Base-by-base conservation (phyloP, 2,888 invertebrate genomes). In the Eilema sororculum region DNA sequence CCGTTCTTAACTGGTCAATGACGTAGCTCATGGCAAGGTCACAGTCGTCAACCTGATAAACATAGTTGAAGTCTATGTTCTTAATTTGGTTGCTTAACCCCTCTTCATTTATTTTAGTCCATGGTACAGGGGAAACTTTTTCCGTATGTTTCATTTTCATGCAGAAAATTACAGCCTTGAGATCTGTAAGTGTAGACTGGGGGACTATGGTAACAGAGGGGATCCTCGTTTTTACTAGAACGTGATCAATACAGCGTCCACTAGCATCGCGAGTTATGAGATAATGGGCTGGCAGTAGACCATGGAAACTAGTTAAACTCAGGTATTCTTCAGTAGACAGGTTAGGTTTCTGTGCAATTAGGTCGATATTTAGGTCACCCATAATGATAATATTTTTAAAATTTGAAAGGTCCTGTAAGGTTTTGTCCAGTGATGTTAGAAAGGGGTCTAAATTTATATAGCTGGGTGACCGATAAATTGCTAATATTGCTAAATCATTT, bases 211-310 rank as follows among this genome's bases (percentile, higher is more conserved):
- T 24, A 37, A 12, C 10, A 13, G 41, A 16, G 9, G 25, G 12
- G 28, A 41, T 13, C 20, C 41, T 68, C 4, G 58, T 64, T 68
- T 59, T 67, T 33, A 67, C n/a, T 24, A 67, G 67, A 22, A 67
- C 61, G 16, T 67, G 67, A 25, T 67, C 67, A 12, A 64, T 24
- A 33, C 62, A 69, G 24, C n/a, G 58, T 1, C n/a, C 5, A 56
- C 69, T 65, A 9, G 52, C 60, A 37, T 69, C 69, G 3, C 69
- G 59, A 56, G 69, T 69, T 24, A 65, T n/a, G n/a, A 52, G 8
- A 20, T n/a, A 52, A 52, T 52, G 52, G n/a, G 52, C 52, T n/a
- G 52, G 52, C 52, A n/a, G n/a, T 20, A 52, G 52, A 13, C 52
- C 52, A 52, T 52, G 52, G n/a, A 20, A 52, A n/a, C n/a, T 52